phyloP scores from a whole-genome alignment of 2,113 vertebrate species.

The Circaetus gallicus region DNA sequence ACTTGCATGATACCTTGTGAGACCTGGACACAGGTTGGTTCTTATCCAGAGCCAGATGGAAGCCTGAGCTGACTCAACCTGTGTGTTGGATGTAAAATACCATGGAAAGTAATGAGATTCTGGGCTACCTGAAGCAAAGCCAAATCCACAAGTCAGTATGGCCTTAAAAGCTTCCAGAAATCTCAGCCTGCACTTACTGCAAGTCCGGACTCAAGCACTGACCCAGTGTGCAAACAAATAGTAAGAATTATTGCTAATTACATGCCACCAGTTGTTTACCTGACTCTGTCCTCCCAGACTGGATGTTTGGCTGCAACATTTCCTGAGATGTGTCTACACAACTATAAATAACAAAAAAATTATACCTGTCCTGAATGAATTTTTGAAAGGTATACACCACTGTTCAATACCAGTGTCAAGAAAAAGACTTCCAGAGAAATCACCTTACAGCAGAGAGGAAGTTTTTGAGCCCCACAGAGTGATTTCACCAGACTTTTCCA shows the following conservation, averaged over 20 bases:
- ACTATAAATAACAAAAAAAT: not conserved
- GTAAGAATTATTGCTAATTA: not conserved
- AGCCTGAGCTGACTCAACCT: not conserved
- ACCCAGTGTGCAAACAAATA: not conserved
- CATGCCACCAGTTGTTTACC: not conserved
- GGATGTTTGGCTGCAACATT: not conserved
- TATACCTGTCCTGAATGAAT: not conserved
- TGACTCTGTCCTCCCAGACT: not conserved
- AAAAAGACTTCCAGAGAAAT: not conserved
- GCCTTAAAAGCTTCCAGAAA: not conserved
- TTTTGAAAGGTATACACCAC: not conserved
- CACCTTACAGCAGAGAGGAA: not conserved
- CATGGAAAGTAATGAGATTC: not conserved
- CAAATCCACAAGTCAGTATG: not conserved
- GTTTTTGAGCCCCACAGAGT: not conserved
- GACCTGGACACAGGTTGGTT: not conserved
- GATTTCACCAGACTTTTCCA: not conserved
- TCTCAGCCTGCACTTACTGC: not conserved
- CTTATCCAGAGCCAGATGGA: not conserved
- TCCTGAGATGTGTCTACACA: not conserved
- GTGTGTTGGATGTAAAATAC: not conserved
- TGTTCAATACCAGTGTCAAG: not conserved
- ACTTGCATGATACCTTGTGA: not conserved
- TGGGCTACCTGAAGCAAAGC: not conserved
- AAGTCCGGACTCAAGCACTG: not conserved